Evolutionary conservation across 2,113 vertebrate species (phyloP).

Genomic region (Seriola quinqueradiata): DNA sequence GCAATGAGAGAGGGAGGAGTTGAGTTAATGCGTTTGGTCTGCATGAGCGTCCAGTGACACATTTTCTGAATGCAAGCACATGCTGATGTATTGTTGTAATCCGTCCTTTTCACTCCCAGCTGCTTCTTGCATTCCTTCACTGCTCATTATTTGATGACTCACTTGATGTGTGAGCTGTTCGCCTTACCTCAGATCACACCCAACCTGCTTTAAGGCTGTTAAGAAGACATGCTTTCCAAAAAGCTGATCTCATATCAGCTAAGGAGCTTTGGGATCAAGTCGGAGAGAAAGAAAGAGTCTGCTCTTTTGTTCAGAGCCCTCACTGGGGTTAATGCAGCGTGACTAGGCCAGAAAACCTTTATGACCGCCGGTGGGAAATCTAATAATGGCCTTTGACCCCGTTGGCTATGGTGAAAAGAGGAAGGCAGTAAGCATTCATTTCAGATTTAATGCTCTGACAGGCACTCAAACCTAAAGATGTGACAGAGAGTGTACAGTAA

Average conservation of each 20-base stretch:
- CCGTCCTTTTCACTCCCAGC: conserved; percentile 39
- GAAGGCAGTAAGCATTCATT: conserved; percentile 44
- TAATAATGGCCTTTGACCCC: conserved; percentile 65
- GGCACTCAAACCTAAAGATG: conserved; percentile 37
- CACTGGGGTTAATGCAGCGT: conserved; percentile 61
- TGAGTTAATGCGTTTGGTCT: conserved; percentile 21
- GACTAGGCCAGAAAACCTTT: conserved; percentile 63
- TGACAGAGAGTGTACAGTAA: conserved; percentile 46
- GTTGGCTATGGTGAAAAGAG: conserved; percentile 35
- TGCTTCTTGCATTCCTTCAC: conserved; percentile 62
- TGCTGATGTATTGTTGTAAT: conserved; percentile 49
- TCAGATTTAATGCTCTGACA: conserved; percentile 50
- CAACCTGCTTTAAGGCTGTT: conserved; percentile 52
- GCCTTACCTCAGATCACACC: conserved; percentile 65
- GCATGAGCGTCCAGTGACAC: conserved; percentile 37
- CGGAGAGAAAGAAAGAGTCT: conserved; percentile 60
- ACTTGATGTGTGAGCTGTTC: conserved; percentile 62
- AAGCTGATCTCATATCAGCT: conserved; percentile 74
- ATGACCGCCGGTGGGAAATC: conserved; percentile 54
- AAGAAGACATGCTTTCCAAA: conserved; percentile 59
- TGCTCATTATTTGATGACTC: conserved; percentile 72
- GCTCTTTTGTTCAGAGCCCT: conserved; percentile 65
- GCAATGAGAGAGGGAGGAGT: conserved; percentile 40
- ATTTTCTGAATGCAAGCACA: conserved; percentile 32
- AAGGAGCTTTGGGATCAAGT: conserved; percentile 68